Evolutionary conservation across 2,797 vertebrate species (phyloP), one percentile per base, ranked within the genome.

Genomic region (Lepus townsendii): DNA sequence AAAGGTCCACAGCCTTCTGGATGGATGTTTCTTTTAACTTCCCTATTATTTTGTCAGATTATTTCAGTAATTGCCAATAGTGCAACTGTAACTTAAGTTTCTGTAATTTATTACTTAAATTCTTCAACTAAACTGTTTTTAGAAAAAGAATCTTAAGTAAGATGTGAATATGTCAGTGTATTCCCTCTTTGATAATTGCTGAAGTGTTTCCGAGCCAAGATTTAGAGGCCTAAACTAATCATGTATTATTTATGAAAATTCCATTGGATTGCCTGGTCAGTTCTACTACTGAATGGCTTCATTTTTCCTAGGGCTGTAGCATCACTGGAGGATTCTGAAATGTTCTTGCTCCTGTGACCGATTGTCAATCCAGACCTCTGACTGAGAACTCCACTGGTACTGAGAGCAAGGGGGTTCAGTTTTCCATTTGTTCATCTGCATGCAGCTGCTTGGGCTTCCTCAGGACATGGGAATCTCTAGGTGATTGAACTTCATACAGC

Each of bases 111-210:
- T 20, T 73, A 68, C 13, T 30, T 88, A 78, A 75, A 68, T 7
- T 1, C 3, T 52, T 94, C 73, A 78, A 79, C 26, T 73, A 30
- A 88, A 69, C 19, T 79, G 22, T 78, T 54, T 24, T 68, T 38
- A 88, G 68, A 8, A 57, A 79, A 83, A 42, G 42, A 75, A 32
- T 66, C 35, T 52, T 83, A 93, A 38, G 32, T 24, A 65, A 68
- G 78, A 1, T 13, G 32, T 79, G 22, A 62, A 68, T 52, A 17
- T 69, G 62, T 32, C 22, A 32, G 12, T 24, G 20, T 75, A 75
- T 88, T 42, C 79, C 24, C 13, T 82, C 27, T 13, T 16, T 32
- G 72, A 68, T 12, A 83, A 57, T 30, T 86, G 54, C 38, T 60
- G 38, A 71, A 50, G 2, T 93, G 66, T 32, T 66, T 7, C 47